phyloP scores from a whole-genome alignment of 2,797 vertebrate species.

The Myotis myotis region DNA sequence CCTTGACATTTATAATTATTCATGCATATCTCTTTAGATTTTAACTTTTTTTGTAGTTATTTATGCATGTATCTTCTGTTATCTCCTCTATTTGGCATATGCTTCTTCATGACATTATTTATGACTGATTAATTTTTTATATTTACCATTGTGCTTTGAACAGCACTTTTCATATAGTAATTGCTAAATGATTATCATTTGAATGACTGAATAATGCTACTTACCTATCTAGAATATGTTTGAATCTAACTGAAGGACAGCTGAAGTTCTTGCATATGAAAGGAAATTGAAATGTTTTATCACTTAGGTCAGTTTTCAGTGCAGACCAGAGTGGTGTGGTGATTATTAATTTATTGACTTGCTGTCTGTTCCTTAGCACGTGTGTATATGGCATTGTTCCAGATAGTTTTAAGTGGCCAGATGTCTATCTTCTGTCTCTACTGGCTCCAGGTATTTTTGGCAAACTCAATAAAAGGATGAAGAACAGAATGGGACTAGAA shows the following conservation, averaged over 20 bases:
- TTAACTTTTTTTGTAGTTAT: background rate
- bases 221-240: slow-evolving; percentile 12
- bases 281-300: slow-evolving; percentile 27
- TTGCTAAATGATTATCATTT: slow-evolving; percentile 26
- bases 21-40: background rate
- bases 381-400: slow-evolving; percentile 31
- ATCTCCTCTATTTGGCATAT: background rate
- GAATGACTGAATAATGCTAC: background rate
- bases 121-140: slow-evolving; percentile 47
- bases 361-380: background rate
- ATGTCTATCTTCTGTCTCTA: slow-evolving; percentile 8
- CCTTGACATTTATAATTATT: background rate
- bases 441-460: slow-evolving; percentile 45
- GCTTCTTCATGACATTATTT: slow-evolving; percentile 36
- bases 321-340: slow-evolving; percentile 15
- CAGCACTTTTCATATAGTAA: background rate
- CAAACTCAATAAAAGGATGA: slow-evolving; percentile 16
- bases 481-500: background rate
- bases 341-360: slow-evolving; percentile 63
- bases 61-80: background rate
- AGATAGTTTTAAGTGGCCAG: slow-evolving; percentile 20
- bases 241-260: background rate
- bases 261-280: slow-evolving; percentile 28
- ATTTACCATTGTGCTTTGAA: background rate
- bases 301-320: slow-evolving; percentile 43